phyloP scores from a whole-genome alignment of 2,797 vertebrate species.

The Ptychobarbus kaznakovi region DNA sequence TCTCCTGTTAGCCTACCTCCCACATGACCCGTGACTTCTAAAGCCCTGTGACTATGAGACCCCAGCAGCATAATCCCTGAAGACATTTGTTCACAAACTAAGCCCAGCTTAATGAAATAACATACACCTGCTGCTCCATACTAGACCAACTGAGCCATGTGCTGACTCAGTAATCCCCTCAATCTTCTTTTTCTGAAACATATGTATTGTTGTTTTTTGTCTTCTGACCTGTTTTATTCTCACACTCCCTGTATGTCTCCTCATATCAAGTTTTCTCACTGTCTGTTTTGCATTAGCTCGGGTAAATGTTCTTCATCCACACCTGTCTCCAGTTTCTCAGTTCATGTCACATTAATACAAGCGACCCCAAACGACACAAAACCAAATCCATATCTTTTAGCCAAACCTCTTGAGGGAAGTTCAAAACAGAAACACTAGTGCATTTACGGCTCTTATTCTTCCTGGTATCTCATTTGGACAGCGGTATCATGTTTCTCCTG shows the following conservation, averaged over 20 bases:
- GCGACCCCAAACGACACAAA: conserved; percentile 4
- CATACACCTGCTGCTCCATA: conserved; percentile 2
- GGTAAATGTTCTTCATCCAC: not conserved
- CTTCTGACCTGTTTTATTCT: not conserved
- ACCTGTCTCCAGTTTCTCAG: conserved; percentile 15
- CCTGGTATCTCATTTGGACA: not conserved
- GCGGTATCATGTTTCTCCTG: not conserved
- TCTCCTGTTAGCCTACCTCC: not conserved
- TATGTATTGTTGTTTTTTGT: not conserved
- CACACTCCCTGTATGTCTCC: not conserved
- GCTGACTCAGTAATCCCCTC: not conserved
- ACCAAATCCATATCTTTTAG: not conserved
- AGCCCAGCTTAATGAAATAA: not conserved
- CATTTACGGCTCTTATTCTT: not conserved
- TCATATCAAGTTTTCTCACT: conserved; percentile 1
- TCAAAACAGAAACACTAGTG: conserved; percentile 3
- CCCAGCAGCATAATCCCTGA: conserved; percentile 16
- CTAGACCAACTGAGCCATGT: conserved; percentile 1
- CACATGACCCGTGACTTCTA: not conserved
- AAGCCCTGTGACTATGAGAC: conserved; percentile 1
- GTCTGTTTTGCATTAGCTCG: not conserved
- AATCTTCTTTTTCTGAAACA: not conserved
- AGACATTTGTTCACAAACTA: conserved; percentile 1
- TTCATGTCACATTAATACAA: conserved; percentile 5
- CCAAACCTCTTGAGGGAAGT: conserved; percentile 7